phyloP scores from a whole-genome alignment of 1,140 invertebrate species.

The Steinernema feltiae region DNA sequence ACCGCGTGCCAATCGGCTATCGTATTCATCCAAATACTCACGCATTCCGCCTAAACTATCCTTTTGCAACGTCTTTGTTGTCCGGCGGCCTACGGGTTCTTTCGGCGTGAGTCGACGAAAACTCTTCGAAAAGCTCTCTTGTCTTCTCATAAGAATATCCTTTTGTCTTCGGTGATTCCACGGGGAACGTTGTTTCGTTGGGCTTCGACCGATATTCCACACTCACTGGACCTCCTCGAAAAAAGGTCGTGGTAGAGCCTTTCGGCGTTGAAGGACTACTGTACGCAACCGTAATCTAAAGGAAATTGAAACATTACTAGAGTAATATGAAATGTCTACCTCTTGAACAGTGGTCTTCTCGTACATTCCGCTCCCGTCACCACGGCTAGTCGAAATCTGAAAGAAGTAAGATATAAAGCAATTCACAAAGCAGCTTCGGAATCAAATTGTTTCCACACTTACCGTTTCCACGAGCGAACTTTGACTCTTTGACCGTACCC shows the following conservation, averaged over 20 bases:
- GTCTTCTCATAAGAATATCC: not conserved
- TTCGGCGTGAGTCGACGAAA: not conserved
- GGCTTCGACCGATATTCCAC: not conserved
- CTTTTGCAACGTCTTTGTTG: not conserved
- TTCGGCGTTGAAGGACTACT: not conserved
- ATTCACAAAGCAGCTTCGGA: no score
- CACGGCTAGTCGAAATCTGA: not conserved
- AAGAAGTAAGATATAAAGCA: not conserved
- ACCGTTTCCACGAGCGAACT: not conserved
- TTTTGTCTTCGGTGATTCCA: not conserved
- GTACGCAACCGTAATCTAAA: conserved; percentile 7
- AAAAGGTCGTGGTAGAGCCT: not conserved
- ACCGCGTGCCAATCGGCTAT: not conserved
- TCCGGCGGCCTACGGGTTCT: not conserved
- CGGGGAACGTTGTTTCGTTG: not conserved
- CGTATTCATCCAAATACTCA: conserved; percentile 12
- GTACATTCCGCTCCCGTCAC: not conserved
- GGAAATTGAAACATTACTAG: not conserved
- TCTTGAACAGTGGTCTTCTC: not conserved
- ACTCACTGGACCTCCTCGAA: not conserved
- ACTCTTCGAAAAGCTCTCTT: not conserved
- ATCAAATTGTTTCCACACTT: not conserved
- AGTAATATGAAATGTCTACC: not conserved
- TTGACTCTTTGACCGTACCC: not conserved
- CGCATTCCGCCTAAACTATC: not conserved